Evolutionary conservation across 1,140 invertebrate species (phyloP).

Genomic region (Lepidurus apus): DNA sequence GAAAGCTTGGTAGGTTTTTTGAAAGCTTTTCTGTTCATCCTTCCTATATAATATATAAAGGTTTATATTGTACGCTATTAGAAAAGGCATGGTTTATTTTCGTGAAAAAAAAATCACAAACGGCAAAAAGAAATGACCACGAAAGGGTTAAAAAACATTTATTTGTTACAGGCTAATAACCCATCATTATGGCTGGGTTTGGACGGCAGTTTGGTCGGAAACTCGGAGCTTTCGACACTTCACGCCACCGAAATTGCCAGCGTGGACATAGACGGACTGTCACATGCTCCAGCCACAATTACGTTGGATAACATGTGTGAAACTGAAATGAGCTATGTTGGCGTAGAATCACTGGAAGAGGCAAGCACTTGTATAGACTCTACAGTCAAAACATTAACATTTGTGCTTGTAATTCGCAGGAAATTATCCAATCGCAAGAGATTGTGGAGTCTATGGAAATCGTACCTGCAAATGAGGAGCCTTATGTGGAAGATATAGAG

Average conservation of each 20-base stretch:
- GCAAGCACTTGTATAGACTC: not conserved
- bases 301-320: not conserved
- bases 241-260: not conserved
- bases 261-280: not conserved
- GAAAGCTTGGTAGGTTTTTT: conserved; percentile 3
- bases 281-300: not conserved
- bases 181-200: conserved; percentile 29
- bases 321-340: conserved; percentile 23
- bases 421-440: not conserved
- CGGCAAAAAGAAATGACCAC: not conserved
- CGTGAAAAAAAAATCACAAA: no score
- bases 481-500: not conserved
- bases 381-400: not conserved
- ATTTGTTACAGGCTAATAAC: conserved; percentile 29
- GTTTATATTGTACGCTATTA: no score
- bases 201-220: conserved; percentile 25
- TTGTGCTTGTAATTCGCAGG: not conserved
- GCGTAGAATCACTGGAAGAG: conserved; percentile 25
- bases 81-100: no score
- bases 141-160: not conserved
- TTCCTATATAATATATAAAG: not conserved
- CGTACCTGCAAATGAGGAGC: not conserved
- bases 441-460: not conserved
- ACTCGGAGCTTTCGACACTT: conserved; percentile 23
- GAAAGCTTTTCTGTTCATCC: not conserved